Evolutionary conservation across 2,797 vertebrate genomes (phyloP), one percentile per base, ranked within the genome.

Genomic region (Mus spretus): DNA sequence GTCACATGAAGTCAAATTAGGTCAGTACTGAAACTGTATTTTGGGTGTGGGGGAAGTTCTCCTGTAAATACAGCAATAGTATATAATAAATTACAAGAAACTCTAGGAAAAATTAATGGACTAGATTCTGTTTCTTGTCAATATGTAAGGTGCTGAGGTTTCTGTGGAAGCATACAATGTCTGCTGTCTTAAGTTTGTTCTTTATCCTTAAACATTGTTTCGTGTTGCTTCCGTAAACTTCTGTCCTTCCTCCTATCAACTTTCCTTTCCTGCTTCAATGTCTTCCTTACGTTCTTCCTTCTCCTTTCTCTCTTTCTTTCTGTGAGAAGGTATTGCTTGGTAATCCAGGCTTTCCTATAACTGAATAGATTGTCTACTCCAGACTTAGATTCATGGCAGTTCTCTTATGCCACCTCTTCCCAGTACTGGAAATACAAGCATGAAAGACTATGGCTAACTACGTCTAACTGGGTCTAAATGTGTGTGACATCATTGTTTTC

Each of bases 1-100:
- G 47, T 24, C 74, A 44, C 65, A 6, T 94, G 65, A 96, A 78
- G 47, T 95, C 4, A 90, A 81, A 96, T 31, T 70, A 75, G 8
- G 13, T 44, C 17, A 78, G 12, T 55, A 55, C 11, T 86, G 57
- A 90, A 83, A 12, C 31, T 77, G 9, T 86, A 5, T 87, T 90
- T 70, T 74, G n/a, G n/a, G 85, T 13, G 0, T 26, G 31, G 12
- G 10, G 44, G 20, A 0, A 50, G 40, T 12, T 90, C 2, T 86
- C 15, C 22, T 14, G 55, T 81, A 93, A 44, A 63, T 2, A 65
- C 1, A 87, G 70, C 78, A 40, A 40, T 84, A 8, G n/a, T 85
- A 34, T 61, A 50, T 47, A n/a, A 80, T 7, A 77, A 91, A 92
- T 11, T 57, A 97, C 15, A 85, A 19, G 3, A 81, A 81, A 74